Evolutionary conservation across 1,140 invertebrate species (phyloP), one percentile per base, ranked within the genome.

Genomic region (Dendrolimus punctatus): DNA sequence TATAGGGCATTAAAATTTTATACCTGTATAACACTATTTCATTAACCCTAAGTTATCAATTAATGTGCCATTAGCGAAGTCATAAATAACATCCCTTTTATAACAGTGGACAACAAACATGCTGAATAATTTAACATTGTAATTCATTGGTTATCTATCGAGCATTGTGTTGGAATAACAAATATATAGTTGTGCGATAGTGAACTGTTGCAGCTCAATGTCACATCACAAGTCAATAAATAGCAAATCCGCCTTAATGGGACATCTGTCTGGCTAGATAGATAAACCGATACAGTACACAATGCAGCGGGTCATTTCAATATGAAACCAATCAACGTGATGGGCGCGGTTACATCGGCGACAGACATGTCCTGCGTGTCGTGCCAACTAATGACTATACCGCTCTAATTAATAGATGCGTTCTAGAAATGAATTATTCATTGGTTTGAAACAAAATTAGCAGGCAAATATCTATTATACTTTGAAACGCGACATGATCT

Each of bases 341-440:
- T 75, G 64, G 62, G 67, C 62, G 58, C 51, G 46, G 41, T 48
- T 56, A 57, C 53, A 36, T 47, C 48, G 45, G 37, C 37, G 58
- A 60, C 58, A 53, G 53, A 53, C 58, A 53, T 50, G 53, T 66
- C 49, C 58, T 60, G 53, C 61, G 58, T 58, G 66, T 54, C 59
- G 57, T 53, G 58, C 52, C 66, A 71, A 71, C 64, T 73, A 74
- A 73, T 71, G 64, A 66, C 64, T 60, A 53, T 23, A 23, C 23
- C 54, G 62, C 58, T 58, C 64, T 74, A 76, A 78, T 78, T 74
- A 72, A 73, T 75, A 75, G 60, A 55, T 68, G 68, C 63, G 61
- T 73, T 69, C 63, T 59, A 60, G 55, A 59, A 54, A 54, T 69
- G 66, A 62, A 69, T 64, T 60, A 75, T 70, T 67, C 68, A 71